phyloP scores from a whole-genome alignment of 2,888 invertebrate species.

The Villa cingulata region DNA sequence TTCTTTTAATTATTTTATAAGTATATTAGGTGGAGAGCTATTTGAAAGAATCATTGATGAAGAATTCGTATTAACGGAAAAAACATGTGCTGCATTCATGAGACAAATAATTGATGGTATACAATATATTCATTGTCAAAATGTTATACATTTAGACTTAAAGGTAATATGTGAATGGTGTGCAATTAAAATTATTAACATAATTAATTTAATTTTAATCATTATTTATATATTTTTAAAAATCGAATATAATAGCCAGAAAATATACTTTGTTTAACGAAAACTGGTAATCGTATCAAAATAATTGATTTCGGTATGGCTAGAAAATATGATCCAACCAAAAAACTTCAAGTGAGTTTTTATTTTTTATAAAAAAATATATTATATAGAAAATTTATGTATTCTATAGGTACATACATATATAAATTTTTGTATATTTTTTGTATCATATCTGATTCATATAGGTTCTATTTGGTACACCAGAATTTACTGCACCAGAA shows the following conservation, averaged over 20 bases:
- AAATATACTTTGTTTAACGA: slow-evolving; percentile 85
- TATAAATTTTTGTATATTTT: background rate
- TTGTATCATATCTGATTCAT: too few species aligned
- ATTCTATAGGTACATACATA: background rate
- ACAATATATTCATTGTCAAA: slow-evolving; percentile 82
- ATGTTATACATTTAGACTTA: slow-evolving; percentile 86
- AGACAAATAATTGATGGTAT: slow-evolving; percentile 91
- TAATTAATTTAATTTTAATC: too few species aligned
- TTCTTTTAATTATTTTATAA: slow-evolving; percentile 36
- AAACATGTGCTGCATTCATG: slow-evolving; percentile 87
- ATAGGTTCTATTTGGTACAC: slow-evolving; percentile 75
- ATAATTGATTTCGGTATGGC: slow-evolving; percentile 94
- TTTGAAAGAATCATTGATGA: slow-evolving; percentile 94
- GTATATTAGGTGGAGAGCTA: slow-evolving; percentile 87
- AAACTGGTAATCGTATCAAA: slow-evolving; percentile 85
- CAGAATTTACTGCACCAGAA: slow-evolving; percentile 75
- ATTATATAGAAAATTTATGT: too few species aligned
- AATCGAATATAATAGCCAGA: slow-evolving; percentile 58
- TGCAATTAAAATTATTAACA: background rate
- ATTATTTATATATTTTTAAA: slow-evolving; percentile 10
- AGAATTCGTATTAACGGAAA: slow-evolving; percentile 86
- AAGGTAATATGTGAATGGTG: slow-evolving; percentile 48
- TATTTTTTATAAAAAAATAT: slow-evolving; percentile 25
- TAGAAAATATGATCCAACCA: slow-evolving; percentile 69
- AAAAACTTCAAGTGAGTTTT: slow-evolving; percentile 51